Conservation (phyloP, 1,140 invertebrate genomes). For the Atta colombica region DNA sequence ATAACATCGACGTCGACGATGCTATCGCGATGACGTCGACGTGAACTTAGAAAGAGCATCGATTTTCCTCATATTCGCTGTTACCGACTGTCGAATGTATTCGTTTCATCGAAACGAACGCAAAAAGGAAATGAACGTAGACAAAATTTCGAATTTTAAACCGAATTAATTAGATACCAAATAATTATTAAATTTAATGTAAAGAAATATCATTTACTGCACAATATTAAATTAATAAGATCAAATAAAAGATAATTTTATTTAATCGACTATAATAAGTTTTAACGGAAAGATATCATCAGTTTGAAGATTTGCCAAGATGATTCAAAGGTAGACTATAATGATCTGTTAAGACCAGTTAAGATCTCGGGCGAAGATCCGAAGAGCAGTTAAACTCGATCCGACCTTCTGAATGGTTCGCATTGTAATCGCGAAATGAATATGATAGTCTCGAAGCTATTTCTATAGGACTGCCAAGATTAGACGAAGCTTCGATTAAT, state of each 20-base stretch:
- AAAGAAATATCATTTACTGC: not conserved
- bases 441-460: constrained; percentile 21
- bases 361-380: constrained; percentile 37
- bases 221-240: not conserved
- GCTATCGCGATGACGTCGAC: constrained; percentile 70
- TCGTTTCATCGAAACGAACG: not conserved
- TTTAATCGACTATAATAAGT: not conserved
- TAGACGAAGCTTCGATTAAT: constrained; percentile 58
- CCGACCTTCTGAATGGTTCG: not conserved
- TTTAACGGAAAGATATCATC: not conserved
- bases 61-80: constrained; percentile 42
- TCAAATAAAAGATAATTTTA: constrained; percentile 1
- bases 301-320: not conserved
- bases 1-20: constrained; percentile 56
- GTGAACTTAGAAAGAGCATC: constrained; percentile 42
- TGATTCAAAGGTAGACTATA: not conserved
- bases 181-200: not conserved
- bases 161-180: not conserved
- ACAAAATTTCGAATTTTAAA: not conserved
- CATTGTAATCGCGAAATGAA: constrained; percentile 20
- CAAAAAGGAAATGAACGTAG: not conserved
- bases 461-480: constrained; percentile 35
- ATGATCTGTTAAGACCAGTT: constrained; percentile 13
- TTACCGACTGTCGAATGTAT: constrained; percentile 41
- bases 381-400: constrained; percentile 25